Percentiles rank a stretch among this genome's conserved stretches.
Conservation (phyloP, 2,888 invertebrate species). For the Hyposoter dolosus region DNA sequence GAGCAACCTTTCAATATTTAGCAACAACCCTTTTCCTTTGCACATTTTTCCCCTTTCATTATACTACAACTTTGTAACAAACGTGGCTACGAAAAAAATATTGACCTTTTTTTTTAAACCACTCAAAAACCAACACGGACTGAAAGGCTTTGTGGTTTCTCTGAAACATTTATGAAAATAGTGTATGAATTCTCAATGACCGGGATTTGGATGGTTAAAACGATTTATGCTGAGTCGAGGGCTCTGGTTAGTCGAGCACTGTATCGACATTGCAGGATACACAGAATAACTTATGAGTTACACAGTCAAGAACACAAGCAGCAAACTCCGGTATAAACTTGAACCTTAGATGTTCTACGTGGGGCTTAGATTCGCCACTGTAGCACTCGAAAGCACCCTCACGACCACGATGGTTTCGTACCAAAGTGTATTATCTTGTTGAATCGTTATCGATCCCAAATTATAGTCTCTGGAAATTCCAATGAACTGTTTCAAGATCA, state of each 20-base stretch:
- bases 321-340: neutral
- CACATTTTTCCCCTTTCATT: no score
- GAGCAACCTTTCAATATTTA: no score
- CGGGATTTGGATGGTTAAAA: neutral
- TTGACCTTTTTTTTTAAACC: no score
- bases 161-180: neutral
- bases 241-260: neutral
- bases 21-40: no score
- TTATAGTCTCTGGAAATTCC: neutral
- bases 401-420: neutral
- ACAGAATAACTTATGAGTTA: neutral
- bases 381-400: neutral
- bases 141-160: neutral
- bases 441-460: neutral
- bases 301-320: neutral
- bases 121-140: neutral
- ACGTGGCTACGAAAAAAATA: no score
- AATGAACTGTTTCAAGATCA: neutral
- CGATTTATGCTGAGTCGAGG: neutral
- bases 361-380: neutral
- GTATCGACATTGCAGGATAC: neutral
- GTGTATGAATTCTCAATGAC: neutral
- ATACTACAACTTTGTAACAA: no score
- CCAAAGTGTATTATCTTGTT: slow-evolving; percentile 5
- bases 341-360: neutral